Evolutionary conservation across 2,888 invertebrate genomes (phyloP), one percentile per base, ranked within the genome.

Genomic region (Drosophila flavopinicola): DNA sequence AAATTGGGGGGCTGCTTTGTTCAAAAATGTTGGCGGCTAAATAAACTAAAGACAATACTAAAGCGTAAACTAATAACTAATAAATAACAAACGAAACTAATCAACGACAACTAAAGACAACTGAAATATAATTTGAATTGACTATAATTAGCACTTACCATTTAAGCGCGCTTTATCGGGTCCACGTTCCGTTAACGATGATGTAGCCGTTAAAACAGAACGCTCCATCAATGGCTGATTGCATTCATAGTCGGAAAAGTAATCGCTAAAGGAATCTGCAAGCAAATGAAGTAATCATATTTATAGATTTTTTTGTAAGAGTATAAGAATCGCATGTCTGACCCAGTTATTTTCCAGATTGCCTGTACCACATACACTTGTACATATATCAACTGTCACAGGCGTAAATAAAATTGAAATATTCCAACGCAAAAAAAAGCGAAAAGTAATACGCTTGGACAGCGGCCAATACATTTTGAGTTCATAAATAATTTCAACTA

Each of bases 141-240:
- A n/a, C 7, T 32, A 1, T 2, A 23, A 27, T 1, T 4, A 10
- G 1, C 5, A 90, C 94, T 94, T 93, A 97, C 97, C 96, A 93
- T 96, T 94, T 83, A 97, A 92, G 88, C 94, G 93, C 30, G 97
- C 97, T 93, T 97, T 95, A 66, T 95, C 93, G n/a, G 97, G 95
- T 61, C 96, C 96, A 89, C 97, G 93, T 79, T 96, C 96, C 45
- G 94, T 93, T 61, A 97, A 92, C 76, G 94, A 95, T 13, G 97
- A 96, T 35, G 97, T 97, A 24, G 97, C 97, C 66, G 93, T 94
- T 71, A 97, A 91, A 65, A 93, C 94, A 66, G 97, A 94, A 82
- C 91, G 93, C 15, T 94, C 94, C 88, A 97, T 92, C 59, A 97
- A 92, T 7, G 97, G 95, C 82, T 94, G 93, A 90, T 95, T 96